Evolutionary conservation across 2,888 invertebrate species (phyloP), one percentile per base, ranked within the genome.

Genomic region (Nycteola revayana): DNA sequence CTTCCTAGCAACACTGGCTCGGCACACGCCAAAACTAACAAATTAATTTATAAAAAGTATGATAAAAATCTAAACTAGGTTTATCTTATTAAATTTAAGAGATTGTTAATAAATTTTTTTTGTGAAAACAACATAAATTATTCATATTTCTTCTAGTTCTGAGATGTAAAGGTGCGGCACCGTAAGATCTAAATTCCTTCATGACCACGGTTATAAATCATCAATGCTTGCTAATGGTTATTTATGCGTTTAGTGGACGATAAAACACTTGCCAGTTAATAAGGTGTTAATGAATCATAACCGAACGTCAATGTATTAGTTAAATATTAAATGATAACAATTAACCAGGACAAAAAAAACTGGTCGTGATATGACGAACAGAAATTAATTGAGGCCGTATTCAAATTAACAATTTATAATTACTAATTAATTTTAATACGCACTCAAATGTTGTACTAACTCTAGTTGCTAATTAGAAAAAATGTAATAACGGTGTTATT

Each of bases 361-460:
- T 37, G 36, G 36, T 26, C 32, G 53, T 49, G 50, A 43, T 49
- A 57, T 53, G 60, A 51, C 32, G 40, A 60, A 58, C 63, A 60
- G 41, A 50, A 42, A 44, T 48, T 42, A 42, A 57, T 52, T 36
- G 54, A 62, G 61, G 56, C 35, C 66, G 39, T 35, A 46, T 60
- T 59, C 45, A 42, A 58, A 57, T 54, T 35, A 43, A 21, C 18
- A 18, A 18, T 5, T 40, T 38, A 42, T 44, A 47, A 50, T 43
- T 36, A 35, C 28, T n/a, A n/a, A n/a, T n/a, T n/a, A n/a, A n/a
- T n/a, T n/a, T n/a, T n/a, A n/a, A n/a, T n/a, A n/a, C n/a, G n/a
- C n/a, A n/a, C n/a, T n/a, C n/a, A n/a, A n/a, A n/a, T n/a, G n/a
- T n/a, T n/a, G n/a, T n/a, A n/a, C n/a, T n/a, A n/a, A n/a, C n/a